Base-by-base conservation (phyloP, 1,140 invertebrate species). In the Drosophila varians region DNA sequence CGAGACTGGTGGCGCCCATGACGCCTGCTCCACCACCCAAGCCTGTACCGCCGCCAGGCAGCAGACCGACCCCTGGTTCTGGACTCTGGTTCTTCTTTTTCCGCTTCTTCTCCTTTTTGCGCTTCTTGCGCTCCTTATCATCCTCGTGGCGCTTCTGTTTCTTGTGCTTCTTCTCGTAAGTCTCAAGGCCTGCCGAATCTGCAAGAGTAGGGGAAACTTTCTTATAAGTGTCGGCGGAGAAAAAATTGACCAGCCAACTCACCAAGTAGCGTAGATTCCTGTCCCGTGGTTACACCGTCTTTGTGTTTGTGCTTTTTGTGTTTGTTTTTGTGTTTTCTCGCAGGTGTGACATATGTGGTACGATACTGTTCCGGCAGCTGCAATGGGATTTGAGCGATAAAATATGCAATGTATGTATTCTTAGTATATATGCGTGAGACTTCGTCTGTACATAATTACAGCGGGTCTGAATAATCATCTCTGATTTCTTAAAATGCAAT, bases 281-380 rank as follows among this genome's bases (percentile, higher is more conserved):
- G 95, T 18, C 80, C 80, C 5, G 82, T 71, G 93, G 95, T 57
- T 94, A 94, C 95, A 18, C 95, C 96, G 72, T 96, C 95, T 92
- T 97, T 96, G 79, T 97, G 96, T 93, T 98, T 97, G 90, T 98
- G 97, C 90, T 98, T 98, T 93, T 99, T 98, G 83, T 98, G 96
- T 92, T 97, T 97, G 83, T 96, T 96, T 91, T 98, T 98, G 83
- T 98, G 96, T 92, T 98, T 98, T 91, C 97, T 97, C 74, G 96
- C 95, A 55, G 97, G 96, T 73, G 96, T 95, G 87, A 97, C 96
- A 92, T 96, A 98, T 76, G 98, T 95, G 90, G 97, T 96, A 58
- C 98, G 94, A 93, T 98, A 99, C 90, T 99, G 98, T 92, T 99
- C 98, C 18, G 98, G 98, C 62, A 99, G 92, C 96, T 97, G 84